A percentile compares a stretch with the other conserved stretches of the same genome.
phyloP scores from a whole-genome alignment of 2,797 vertebrate genomes.

The Tokudaia muenninki region DNA sequence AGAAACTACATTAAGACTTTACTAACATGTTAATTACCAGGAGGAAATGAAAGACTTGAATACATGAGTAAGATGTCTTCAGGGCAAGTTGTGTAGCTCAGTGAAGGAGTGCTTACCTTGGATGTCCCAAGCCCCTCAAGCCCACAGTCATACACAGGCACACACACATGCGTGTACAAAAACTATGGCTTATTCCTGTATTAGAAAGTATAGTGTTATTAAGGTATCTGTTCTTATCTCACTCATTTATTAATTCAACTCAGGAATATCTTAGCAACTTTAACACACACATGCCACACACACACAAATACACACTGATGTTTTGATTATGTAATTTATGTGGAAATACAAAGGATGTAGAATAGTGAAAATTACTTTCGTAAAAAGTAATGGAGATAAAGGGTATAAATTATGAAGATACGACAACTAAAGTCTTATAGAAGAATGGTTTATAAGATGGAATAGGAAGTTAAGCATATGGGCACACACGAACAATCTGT shows the following conservation, averaged over 20 bases:
- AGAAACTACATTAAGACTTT: background rate
- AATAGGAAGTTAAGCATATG: background rate
- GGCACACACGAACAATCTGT: background rate
- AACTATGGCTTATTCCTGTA: background rate
- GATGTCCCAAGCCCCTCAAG: no score
- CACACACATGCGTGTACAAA: background rate
- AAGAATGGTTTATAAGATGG: background rate
- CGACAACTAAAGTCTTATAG: slow-evolving; percentile 1
- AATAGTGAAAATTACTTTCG: slow-evolving; percentile 6
- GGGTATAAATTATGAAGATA: background rate
- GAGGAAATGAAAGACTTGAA: background rate
- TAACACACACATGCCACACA: background rate
- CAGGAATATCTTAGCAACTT: background rate
- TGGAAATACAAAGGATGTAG: background rate
- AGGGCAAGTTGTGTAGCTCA: background rate
- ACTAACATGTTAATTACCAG: background rate
- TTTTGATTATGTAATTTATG: slow-evolving; percentile 9
- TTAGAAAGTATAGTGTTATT: background rate
- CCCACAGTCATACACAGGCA: background rate
- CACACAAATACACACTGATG: background rate
- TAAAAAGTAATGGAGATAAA: background rate
- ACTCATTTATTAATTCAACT: background rate
- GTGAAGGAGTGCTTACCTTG: background rate
- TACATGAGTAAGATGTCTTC: background rate
- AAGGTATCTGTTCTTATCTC: background rate